These are phyloP conservation scores for Bruchidius siliquastri DNA, from an alignment of 2,888 invertebrate species.

Conservation along the genomic window DNA sequence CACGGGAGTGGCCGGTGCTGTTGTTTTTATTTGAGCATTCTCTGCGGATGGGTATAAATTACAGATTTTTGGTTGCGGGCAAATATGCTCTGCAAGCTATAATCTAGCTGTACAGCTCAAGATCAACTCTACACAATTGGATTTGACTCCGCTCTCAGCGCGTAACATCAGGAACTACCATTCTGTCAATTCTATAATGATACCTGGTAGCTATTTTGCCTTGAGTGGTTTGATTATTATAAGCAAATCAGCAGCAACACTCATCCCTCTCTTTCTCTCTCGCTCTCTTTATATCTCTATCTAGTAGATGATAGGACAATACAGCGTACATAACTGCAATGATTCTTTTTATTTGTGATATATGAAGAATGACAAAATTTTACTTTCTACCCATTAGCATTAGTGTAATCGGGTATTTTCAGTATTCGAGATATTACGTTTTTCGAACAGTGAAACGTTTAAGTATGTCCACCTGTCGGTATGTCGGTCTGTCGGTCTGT, in stretches of 20 bases:
- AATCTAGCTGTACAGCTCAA: background rate
- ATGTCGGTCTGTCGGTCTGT: no score
- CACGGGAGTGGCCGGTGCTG: conserved; percentile 19
- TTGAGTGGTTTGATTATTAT: background rate
- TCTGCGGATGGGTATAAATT: background rate
- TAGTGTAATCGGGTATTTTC: no score
- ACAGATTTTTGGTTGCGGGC: background rate
- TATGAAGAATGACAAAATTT: no score
- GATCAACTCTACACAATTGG: background rate
- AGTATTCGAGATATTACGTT: no score
- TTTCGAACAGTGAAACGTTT: no score
- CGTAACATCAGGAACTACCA: background rate
- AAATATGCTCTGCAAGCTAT: background rate
- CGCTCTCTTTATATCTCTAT: no score
- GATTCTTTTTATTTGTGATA: no score
- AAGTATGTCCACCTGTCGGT: no score
- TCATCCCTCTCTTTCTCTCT: no score
- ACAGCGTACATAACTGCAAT: no score
- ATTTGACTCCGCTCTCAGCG: background rate
- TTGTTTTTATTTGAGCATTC: conserved; percentile 4
- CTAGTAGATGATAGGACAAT: no score
- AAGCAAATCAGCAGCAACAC: background rate
- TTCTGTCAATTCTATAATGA: background rate
- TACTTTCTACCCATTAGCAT: no score
- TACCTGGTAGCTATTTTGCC: background rate